Evolutionary conservation across 1,140 invertebrate genomes (phyloP).

Genomic region (Caerostris darwini): DNA sequence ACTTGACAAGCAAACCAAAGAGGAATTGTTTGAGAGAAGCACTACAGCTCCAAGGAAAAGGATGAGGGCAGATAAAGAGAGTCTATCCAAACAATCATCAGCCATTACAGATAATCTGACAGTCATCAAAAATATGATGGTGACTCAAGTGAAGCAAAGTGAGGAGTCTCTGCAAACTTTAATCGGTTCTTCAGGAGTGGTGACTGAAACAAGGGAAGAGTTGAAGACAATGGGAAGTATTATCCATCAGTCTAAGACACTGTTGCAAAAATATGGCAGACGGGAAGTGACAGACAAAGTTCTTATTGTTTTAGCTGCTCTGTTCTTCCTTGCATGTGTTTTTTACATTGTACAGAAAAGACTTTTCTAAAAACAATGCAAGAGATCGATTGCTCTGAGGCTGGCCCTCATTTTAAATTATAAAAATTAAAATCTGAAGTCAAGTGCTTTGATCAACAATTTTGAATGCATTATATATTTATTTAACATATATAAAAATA

Average conservation of each 20-base stretch:
- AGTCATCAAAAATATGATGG: constrained; percentile 91
- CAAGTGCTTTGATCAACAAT: too few species aligned
- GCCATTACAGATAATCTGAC: constrained; percentile 91
- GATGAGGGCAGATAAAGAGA: constrained; percentile 76
- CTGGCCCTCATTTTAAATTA: too few species aligned
- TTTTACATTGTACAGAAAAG: constrained; percentile 95
- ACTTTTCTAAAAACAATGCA: constrained; percentile 85
- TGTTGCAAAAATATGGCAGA: constrained; percentile 95
- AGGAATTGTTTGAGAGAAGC: constrained; percentile 79
- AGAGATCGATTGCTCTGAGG: too few species aligned
- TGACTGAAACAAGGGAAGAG: constrained; percentile 90
- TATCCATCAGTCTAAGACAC: constrained; percentile 93
- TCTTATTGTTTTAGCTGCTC: constrained; percentile 93
- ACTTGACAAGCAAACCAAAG: constrained; percentile 81
- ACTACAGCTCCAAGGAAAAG: background rate
- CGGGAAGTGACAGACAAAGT: constrained; percentile 97
- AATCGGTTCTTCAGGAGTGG: constrained; percentile 82
- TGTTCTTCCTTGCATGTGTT: constrained; percentile 95
- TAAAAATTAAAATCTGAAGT: too few species aligned
- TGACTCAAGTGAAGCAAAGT: constrained; percentile 92
- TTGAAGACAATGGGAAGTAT: constrained; percentile 91
- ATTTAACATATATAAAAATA: too few species aligned
- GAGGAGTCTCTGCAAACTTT: constrained; percentile 92
- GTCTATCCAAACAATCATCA: constrained; percentile 80
- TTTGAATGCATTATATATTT: too few species aligned